Percentiles rank a stretch among this genome's conserved stretches.
These are phyloP conservation scores for Cryptomyrus ogoouensis DNA, from an alignment of 2,113 vertebrate species.

Conservation along the genomic window DNA sequence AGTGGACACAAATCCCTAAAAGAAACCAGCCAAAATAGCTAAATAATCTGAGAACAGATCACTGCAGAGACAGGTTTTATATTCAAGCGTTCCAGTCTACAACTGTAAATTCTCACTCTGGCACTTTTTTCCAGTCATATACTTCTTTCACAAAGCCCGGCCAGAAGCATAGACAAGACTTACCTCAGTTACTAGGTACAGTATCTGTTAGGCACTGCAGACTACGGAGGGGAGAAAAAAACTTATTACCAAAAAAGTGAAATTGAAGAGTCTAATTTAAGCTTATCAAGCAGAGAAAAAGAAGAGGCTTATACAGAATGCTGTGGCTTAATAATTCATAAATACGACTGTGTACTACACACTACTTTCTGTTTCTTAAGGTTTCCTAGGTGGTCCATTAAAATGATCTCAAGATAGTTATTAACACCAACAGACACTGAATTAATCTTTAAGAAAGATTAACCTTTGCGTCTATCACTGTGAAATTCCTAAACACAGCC, in stretches of 20 bases:
- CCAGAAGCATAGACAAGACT: neutral
- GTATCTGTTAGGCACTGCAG: neutral
- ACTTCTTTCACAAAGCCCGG: neutral
- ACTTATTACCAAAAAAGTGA: neutral
- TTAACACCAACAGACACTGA: neutral
- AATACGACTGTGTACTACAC: neutral
- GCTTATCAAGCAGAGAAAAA: constrained; percentile 22
- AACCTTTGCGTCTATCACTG: constrained; percentile 36
- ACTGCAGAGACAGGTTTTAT: neutral
- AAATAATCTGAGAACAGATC: neutral
- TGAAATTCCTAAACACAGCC: constrained; percentile 48
- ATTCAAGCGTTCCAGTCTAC: neutral
- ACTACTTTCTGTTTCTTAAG: constrained; percentile 23
- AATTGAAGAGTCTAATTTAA: neutral
- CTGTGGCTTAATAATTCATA: constrained; percentile 30
- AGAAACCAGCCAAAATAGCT: neutral
- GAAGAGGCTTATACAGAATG: constrained; percentile 23
- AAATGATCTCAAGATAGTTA: constrained; percentile 6
- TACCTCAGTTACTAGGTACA: neutral
- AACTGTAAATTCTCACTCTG: neutral
- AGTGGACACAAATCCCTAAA: neutral
- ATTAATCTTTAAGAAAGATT: neutral
- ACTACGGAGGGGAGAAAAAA: neutral
- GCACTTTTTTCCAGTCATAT: neutral
- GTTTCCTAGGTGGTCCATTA: constrained; percentile 23